phyloP scores from a whole-genome alignment of 2,797 vertebrate species.

The Orientallactaga sibirica region DNA sequence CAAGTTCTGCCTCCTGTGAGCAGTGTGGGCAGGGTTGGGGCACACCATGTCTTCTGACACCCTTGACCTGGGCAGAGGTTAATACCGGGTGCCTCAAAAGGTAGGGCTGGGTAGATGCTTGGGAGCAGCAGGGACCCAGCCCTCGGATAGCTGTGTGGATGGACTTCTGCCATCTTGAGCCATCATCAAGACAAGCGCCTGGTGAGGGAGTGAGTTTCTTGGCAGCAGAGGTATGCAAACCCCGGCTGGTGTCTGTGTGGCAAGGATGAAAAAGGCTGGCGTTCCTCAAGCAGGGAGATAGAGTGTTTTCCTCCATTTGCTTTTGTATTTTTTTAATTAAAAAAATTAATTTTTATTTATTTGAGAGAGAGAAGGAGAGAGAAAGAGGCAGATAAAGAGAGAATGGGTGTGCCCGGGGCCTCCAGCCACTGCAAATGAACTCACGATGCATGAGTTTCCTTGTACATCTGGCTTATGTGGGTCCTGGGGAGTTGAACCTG shows the following conservation, averaged over 20 bases:
- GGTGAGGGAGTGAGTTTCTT: not conserved
- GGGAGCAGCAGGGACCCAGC: not conserved
- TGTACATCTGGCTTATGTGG: too few relatives aligned
- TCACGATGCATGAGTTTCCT: too few relatives aligned
- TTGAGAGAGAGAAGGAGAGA: too few relatives aligned
- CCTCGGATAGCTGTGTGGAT: not conserved
- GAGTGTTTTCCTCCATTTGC: too few relatives aligned
- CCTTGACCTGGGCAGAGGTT: not conserved
- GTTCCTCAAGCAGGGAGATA: not conserved
- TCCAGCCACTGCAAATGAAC: too few relatives aligned
- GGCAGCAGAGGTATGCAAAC: not conserved
- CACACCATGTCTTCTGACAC: not conserved
- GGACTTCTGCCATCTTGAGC: not conserved
- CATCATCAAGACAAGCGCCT: not conserved
- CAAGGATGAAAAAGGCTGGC: too few relatives aligned
- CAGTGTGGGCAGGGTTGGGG: not conserved
- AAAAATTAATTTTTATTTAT: too few relatives aligned
- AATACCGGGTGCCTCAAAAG: not conserved
- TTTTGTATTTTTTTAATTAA: too few relatives aligned
- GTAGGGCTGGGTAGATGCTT: not conserved
- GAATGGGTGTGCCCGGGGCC: too few relatives aligned
- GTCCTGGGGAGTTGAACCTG: too few relatives aligned
- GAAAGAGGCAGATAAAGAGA: too few relatives aligned
- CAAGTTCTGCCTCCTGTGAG: not conserved
- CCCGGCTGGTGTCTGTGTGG: rapidly evolving